Percentiles rank a stretch among this genome's conserved stretches.
Evolutionary conservation across 2,797 vertebrate genomes (phyloP).

Genomic region (Onychomys arenicola): DNA sequence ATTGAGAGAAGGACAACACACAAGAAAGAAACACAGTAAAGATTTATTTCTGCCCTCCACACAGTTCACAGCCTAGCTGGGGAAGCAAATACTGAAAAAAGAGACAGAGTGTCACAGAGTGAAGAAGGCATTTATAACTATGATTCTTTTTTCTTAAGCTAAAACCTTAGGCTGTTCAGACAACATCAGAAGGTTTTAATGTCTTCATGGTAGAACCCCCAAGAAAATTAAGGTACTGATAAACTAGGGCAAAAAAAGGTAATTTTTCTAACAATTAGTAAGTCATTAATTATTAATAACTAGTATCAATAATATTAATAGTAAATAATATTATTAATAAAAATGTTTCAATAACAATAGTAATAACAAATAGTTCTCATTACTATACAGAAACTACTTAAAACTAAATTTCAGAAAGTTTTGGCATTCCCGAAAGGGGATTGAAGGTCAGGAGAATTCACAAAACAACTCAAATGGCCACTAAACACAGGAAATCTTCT

Average conservation of each 20-base stretch:
- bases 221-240: not conserved
- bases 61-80: not conserved
- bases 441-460: not conserved
- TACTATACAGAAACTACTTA: slow-evolving; percentile 17
- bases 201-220: not conserved
- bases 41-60: not conserved
- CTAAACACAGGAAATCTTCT: not conserved
- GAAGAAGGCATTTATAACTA: slow-evolving; percentile 14
- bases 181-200: not conserved
- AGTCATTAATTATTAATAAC: too few species aligned
- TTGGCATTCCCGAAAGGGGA: not conserved
- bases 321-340: too few species aligned
- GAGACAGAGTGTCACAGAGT: not conserved
- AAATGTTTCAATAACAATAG: too few species aligned
- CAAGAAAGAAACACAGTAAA: not conserved
- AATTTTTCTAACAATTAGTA: not conserved
- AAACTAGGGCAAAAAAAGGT: slow-evolving; percentile 5
- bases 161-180: not conserved
- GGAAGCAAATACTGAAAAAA: not conserved
- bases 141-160: not conserved
- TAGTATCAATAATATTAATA: too few species aligned
- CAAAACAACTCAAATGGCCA: slow-evolving; percentile 18
- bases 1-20: not conserved
- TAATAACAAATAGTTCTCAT: not conserved
- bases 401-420: slow-evolving; percentile 21